These are phyloP conservation scores for Cassiopea xamachana DNA, from an alignment of 30 jellyfish, hydroid and myxozoan species.

Conservation along the genomic window DNA sequence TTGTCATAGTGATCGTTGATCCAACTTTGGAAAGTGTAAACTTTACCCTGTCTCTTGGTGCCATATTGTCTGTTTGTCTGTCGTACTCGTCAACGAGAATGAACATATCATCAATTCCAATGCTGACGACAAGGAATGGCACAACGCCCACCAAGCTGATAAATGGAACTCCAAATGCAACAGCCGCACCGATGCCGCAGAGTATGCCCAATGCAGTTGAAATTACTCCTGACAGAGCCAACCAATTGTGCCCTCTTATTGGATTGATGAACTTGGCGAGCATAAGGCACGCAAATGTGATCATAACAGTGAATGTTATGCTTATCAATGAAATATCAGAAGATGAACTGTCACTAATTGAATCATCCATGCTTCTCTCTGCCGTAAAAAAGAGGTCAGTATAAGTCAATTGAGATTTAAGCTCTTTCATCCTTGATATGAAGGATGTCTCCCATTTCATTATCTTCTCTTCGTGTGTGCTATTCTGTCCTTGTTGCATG, in stretches of 20 bases:
- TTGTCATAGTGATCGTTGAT: slow-evolving; percentile 86
- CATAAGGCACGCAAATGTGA: slow-evolving; percentile 65
- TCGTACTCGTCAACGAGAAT: slow-evolving; percentile 75
- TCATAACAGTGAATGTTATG: slow-evolving; percentile 75
- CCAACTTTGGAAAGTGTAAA: slow-evolving; percentile 68
- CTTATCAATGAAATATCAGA: slow-evolving; percentile 44
- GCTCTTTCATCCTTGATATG: background rate
- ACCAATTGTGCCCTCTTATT: slow-evolving; percentile 56
- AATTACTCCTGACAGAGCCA: slow-evolving; percentile 62
- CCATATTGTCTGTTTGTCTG: slow-evolving; percentile 17
- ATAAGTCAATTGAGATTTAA: background rate
- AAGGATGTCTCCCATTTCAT: slow-evolving; percentile 37
- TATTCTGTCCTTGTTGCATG: slow-evolving; percentile 38
- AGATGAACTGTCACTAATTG: slow-evolving; percentile 58
- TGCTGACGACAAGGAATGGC: slow-evolving; percentile 85
- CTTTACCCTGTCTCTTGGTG: slow-evolving; percentile 55
- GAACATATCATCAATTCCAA: slow-evolving; percentile 88
- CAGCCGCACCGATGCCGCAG: slow-evolving; percentile 70
- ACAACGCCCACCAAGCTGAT: slow-evolving; percentile 79
- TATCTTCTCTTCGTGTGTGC: background rate
- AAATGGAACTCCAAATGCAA: slow-evolving; percentile 73
- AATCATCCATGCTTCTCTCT: slow-evolving; percentile 65
- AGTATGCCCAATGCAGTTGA: slow-evolving; percentile 64
- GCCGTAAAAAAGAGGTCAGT: slow-evolving; percentile 23
- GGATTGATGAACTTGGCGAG: slow-evolving; percentile 51